Conservation (phyloP, 2,888 invertebrate species). For the Acrobasis suavella region DNA sequence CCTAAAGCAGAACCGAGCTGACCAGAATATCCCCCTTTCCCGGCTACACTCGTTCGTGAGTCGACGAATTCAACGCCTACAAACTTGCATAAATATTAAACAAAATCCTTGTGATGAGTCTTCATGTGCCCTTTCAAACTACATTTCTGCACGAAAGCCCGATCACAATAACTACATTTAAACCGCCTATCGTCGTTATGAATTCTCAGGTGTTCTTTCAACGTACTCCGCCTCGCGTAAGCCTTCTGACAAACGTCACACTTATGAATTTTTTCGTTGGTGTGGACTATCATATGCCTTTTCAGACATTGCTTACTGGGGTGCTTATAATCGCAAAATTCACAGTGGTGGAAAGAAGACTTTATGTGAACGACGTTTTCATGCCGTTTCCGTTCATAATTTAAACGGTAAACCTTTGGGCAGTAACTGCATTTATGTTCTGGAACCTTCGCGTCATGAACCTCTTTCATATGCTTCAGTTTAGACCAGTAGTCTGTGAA, state of each 20-base stretch:
- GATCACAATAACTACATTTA: conserved; percentile 42
- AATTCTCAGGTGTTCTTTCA: conserved; percentile 56
- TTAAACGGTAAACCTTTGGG: conserved; percentile 24
- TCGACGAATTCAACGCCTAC: no score
- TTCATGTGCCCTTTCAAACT: conserved; percentile 45
- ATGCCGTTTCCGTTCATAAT: conserved; percentile 23
- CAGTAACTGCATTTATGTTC: conserved; percentile 42
- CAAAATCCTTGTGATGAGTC: conserved; percentile 47
- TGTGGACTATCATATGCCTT: conserved; percentile 25
- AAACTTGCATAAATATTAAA: not conserved
- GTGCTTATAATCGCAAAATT: conserved; percentile 26
- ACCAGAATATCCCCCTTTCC: no score
- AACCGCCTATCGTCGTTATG: conserved; percentile 45
- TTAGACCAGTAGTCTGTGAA: conserved; percentile 37
- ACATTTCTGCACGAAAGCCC: conserved; percentile 37
- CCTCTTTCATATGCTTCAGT: conserved; percentile 42
- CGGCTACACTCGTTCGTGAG: no score
- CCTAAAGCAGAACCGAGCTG: no score
- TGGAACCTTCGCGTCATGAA: conserved; percentile 36
- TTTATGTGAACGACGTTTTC: conserved; percentile 25
- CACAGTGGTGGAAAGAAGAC: conserved; percentile 10
- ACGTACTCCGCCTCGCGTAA: conserved; percentile 48
- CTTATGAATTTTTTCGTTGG: conserved; percentile 54
- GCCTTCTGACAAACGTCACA: conserved; percentile 55
- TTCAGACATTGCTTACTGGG: conserved; percentile 23